phyloP scores from a whole-genome alignment of 2,797 vertebrate genomes.

The Leptodactylus fallax region DNA sequence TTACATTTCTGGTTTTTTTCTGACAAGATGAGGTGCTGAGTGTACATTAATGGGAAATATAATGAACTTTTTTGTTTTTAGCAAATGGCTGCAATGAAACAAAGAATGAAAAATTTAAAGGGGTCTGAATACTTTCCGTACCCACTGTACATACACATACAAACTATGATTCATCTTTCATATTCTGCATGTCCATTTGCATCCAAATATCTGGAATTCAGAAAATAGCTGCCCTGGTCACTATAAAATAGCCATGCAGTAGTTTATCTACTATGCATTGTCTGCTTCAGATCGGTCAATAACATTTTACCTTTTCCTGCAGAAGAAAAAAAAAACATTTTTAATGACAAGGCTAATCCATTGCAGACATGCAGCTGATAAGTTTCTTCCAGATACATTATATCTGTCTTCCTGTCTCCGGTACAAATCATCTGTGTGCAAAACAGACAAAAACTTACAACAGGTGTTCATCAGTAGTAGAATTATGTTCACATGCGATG shows the following conservation, averaged over 20 bases:
- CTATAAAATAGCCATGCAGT: background rate
- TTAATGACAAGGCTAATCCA: constrained; percentile 21
- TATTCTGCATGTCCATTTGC: background rate
- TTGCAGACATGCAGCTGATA: constrained; percentile 32
- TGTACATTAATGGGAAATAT: no score
- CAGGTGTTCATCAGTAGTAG: constrained; percentile 77
- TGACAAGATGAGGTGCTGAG: no score
- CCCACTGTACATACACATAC: background rate
- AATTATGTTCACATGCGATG: constrained; percentile 75
- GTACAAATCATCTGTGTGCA: constrained; percentile 34
- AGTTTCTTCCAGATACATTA: constrained; percentile 33
- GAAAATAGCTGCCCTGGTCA: no score
- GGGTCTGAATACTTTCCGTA: no score
- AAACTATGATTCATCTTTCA: background rate
- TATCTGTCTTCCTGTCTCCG: constrained; percentile 41
- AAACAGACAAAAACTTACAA: constrained; percentile 74
- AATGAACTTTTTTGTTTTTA: no score
- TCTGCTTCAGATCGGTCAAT: background rate
- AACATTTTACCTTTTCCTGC: constrained; percentile 22
- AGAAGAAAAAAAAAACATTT: background rate
- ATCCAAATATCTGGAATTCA: background rate
- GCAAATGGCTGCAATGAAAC: no score
- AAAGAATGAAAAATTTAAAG: no score
- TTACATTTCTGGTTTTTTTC: no score
- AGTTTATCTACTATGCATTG: background rate